Conservation (phyloP, 2,797 vertebrate species). For the Selene dorsalis region DNA sequence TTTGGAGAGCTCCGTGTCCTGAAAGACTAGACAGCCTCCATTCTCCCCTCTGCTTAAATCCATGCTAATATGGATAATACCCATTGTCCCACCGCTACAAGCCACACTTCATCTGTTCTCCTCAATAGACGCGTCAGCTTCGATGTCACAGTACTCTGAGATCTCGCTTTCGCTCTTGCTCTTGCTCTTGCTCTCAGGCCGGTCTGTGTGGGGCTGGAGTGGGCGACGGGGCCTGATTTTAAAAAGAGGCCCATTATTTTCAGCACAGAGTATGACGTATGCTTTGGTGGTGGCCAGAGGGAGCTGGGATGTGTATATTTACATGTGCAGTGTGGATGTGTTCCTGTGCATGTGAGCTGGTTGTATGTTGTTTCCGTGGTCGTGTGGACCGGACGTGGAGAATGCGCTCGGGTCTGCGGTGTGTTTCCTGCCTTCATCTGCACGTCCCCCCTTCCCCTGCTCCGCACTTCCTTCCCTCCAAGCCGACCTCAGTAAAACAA, state of each 20-base stretch:
- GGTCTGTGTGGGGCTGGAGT: slow-evolving; percentile 12
- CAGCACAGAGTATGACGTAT: slow-evolving; percentile 24
- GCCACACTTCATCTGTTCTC: slow-evolving; percentile 52
- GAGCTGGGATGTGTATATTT: slow-evolving; percentile 61
- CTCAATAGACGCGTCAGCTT: slow-evolving; percentile 55
- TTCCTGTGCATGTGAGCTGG: slow-evolving; percentile 62
- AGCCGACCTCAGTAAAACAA: slow-evolving; percentile 73
- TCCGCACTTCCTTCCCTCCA: slow-evolving; percentile 80
- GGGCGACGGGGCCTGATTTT: slow-evolving; percentile 19
- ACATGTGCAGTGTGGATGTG: slow-evolving; percentile 57
- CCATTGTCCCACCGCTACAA: slow-evolving; percentile 39
- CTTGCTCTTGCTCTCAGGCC: slow-evolving; percentile 2
- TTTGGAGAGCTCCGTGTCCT: slow-evolving; percentile 18
- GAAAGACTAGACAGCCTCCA: slow-evolving; percentile 10
- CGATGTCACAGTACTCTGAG: slow-evolving; percentile 54
- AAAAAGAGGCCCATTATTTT: slow-evolving; percentile 29
- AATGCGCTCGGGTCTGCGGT: slow-evolving; percentile 64
- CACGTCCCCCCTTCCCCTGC: slow-evolving; percentile 60
- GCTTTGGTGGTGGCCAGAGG: slow-evolving; percentile 27
- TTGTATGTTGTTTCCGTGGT: slow-evolving; percentile 74
- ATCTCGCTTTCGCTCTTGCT: no score
- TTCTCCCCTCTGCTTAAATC: slow-evolving; percentile 32
- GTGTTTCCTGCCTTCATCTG: slow-evolving; percentile 81
- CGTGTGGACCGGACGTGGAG: slow-evolving; percentile 61
- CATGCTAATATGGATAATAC: slow-evolving; percentile 47